Percentiles rank a stretch among this genome's conserved stretches.
These are phyloP conservation scores for Epinephelus cyanopodus DNA, from an alignment of 2,113 vertebrate genomes.

Conservation along the genomic window DNA sequence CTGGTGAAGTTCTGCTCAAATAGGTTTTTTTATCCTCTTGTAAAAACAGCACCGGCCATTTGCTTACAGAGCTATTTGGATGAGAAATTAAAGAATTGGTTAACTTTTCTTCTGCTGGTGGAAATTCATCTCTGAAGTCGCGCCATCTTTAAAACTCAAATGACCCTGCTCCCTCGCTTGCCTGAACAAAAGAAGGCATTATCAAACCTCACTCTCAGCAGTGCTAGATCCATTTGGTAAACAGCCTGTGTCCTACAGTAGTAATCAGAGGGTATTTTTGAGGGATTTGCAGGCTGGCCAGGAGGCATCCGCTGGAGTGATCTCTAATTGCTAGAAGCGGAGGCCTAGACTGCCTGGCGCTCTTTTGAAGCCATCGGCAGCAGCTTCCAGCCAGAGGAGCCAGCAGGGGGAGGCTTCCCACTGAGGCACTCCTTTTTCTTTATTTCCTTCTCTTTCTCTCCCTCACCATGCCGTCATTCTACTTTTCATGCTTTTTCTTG, in stretches of 20 bases:
- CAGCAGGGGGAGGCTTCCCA: constrained; percentile 81
- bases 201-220: constrained; percentile 79
- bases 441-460: constrained; percentile 66
- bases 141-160: constrained; percentile 74
- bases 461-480: constrained; percentile 66
- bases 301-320: constrained; percentile 85
- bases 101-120: constrained; percentile 51
- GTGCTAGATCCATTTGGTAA: constrained; percentile 82
- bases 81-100: constrained; percentile 56
- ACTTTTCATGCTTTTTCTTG: constrained; percentile 56
- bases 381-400: constrained; percentile 78
- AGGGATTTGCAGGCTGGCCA: constrained; percentile 84
- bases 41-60: constrained; percentile 17
- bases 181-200: constrained; percentile 79
- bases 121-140: constrained; percentile 61
- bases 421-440: constrained; percentile 76
- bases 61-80: constrained; percentile 44
- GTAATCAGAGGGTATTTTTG: constrained; percentile 85
- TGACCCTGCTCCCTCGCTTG: constrained; percentile 63
- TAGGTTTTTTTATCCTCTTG: constrained; percentile 41
- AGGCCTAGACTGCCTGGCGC: constrained; percentile 82
- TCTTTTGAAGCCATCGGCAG: constrained; percentile 82
- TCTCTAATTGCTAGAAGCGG: constrained; percentile 85
- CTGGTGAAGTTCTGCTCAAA: constrained; percentile 42
- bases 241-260: constrained; percentile 84